These are phyloP conservation scores for Pantelozetes paolii DNA, from an alignment of 2,888 invertebrate genomes.

Conservation along the genomic window DNA sequence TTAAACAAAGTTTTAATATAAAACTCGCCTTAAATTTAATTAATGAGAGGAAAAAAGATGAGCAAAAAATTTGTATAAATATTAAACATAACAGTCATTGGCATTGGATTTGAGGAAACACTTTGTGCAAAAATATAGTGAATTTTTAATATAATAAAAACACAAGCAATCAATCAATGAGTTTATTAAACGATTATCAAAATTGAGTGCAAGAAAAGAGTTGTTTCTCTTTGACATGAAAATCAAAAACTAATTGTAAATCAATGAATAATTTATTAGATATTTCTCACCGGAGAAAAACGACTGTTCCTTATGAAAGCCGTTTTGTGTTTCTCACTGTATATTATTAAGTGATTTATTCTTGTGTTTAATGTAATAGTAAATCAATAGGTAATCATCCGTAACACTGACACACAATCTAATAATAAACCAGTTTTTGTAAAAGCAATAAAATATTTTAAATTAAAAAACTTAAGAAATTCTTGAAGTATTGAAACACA, in stretches of 20 bases:
- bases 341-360: neutral
- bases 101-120: neutral
- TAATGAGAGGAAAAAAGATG: neutral
- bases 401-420: constrained; percentile 7
- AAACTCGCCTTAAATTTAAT: neutral
- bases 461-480: no score
- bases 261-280: constrained; percentile 17
- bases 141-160: neutral
- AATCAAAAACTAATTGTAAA: neutral
- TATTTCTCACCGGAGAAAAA: neutral
- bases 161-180: neutral
- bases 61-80: neutral
- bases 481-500: no score
- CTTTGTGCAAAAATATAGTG: neutral
- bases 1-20: neutral
- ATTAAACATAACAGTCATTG: neutral
- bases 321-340: no score
- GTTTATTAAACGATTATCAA: neutral
- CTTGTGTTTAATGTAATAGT: neutral
- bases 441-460: no score
- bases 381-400: constrained; percentile 4
- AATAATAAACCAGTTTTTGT: constrained; percentile 9
- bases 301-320: no score
- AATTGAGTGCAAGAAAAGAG: neutral
- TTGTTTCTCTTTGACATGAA: neutral